Evolutionary conservation across 2,888 invertebrate genomes (phyloP).

Genomic region (Ectemnius cavifrons): DNA sequence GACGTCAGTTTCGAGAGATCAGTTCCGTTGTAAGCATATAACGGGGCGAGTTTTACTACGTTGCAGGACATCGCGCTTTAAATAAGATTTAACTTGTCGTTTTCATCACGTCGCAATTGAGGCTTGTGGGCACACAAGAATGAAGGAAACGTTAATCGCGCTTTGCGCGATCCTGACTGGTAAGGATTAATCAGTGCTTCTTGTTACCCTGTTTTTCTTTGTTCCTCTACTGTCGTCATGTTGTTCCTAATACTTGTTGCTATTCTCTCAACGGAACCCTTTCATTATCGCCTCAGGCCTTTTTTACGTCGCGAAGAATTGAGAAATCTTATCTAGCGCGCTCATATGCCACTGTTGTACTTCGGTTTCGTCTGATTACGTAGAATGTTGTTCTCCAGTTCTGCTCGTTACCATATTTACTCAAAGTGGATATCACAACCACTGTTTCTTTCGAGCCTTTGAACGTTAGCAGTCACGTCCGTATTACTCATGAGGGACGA

Average conservation of each 20-base stretch:
- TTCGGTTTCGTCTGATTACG: conserved; percentile 8
- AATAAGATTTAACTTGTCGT: background rate
- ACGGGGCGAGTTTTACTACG: conserved; percentile 14
- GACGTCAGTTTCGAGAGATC: conserved; percentile 16
- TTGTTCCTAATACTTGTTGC: background rate
- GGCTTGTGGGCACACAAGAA: conserved; percentile 57
- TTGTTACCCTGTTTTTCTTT: conserved; percentile 21
- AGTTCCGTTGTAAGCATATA: background rate
- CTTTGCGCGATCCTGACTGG: conserved; percentile 78
- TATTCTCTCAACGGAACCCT: no score
- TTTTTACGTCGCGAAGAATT: conserved; percentile 6
- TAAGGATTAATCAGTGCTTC: conserved; percentile 66
- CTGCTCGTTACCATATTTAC: background rate
- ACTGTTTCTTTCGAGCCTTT: background rate
- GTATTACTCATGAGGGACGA: conserved; percentile 39
- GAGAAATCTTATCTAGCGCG: conserved; percentile 14
- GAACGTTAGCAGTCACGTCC: conserved; percentile 15
- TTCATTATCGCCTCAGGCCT: background rate
- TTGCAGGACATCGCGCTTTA: background rate
- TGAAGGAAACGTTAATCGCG: conserved; percentile 76
- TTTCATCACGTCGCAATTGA: conserved; percentile 6
- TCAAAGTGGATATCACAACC: background rate
- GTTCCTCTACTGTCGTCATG: conserved; percentile 18
- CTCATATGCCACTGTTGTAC: conserved; percentile 23
- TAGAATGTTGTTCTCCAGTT: conserved; percentile 19